Conservation (phyloP, 1,140 invertebrate species). For the Medauroidea extradentata region DNA sequence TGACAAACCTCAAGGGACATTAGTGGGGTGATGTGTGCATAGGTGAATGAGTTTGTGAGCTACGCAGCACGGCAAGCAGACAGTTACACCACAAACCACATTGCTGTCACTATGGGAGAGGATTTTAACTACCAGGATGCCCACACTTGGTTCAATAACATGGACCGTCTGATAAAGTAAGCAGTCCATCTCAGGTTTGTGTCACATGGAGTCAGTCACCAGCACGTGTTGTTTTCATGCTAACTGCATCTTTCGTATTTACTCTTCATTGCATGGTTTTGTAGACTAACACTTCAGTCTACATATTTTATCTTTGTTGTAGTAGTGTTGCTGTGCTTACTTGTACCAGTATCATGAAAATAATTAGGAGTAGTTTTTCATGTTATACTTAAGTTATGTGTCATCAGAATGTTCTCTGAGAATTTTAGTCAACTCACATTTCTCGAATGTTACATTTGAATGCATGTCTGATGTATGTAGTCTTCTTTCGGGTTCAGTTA, state of each 20-base stretch:
- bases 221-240: not conserved
- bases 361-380: no score
- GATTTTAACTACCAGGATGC: slow-evolving; percentile 91
- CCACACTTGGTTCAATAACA: slow-evolving; percentile 75
- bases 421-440: no score
- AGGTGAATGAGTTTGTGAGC: slow-evolving; percentile 13
- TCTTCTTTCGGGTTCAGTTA: no score
- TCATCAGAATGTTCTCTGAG: no score
- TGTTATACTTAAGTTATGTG: no score
- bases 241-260: not conserved
- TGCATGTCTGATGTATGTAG: no score
- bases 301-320: no score
- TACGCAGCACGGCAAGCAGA: slow-evolving; percentile 24
- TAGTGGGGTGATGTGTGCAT: not conserved
- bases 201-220: not conserved
- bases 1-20: no score
- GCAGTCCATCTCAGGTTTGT: slow-evolving; percentile 19
- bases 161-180: slow-evolving; percentile 87
- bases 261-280: not conserved
- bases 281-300: no score
- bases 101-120: slow-evolving; percentile 84
- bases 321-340: no score
- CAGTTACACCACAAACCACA: slow-evolving; percentile 46
- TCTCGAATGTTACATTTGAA: no score
- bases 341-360: no score